phyloP scores from a whole-genome alignment of 1,140 invertebrate species.

The Drosophila sulfurigaster region DNA sequence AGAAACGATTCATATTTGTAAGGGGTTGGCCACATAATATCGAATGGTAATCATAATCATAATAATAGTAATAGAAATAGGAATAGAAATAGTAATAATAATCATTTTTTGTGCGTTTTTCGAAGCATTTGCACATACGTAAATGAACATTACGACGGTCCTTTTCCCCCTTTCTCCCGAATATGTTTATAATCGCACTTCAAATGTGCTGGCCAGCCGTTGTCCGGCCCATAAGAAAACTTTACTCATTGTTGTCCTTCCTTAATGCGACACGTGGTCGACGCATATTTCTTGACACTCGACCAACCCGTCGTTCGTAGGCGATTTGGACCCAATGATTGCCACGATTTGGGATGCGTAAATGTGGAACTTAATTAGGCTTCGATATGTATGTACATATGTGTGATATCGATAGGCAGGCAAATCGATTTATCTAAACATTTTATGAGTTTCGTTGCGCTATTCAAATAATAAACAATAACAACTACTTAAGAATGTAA shows the following conservation, averaged over 20 bases:
- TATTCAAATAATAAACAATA: slow-evolving; percentile 40
- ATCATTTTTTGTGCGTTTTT: slow-evolving; percentile 74
- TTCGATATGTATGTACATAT: slow-evolving; percentile 5
- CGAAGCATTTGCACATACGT: slow-evolving; percentile 77
- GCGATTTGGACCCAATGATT: slow-evolving; percentile 65
- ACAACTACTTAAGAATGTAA: slow-evolving; percentile 43
- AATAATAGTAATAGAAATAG: slow-evolving; percentile 76
- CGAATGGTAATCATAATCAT: slow-evolving; percentile 82
- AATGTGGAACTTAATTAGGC: slow-evolving; percentile 34
- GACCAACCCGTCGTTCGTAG: not conserved
- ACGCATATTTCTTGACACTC: slow-evolving; percentile 69
- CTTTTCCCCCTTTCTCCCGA: slow-evolving; percentile 14
- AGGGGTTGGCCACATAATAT: slow-evolving; percentile 64
- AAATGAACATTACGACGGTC: slow-evolving; percentile 63
- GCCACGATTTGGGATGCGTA: slow-evolving; percentile 37
- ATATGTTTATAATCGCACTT: slow-evolving; percentile 79
- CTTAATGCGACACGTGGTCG: slow-evolving; percentile 76
- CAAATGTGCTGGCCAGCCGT: slow-evolving; percentile 55
- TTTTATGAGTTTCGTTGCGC: slow-evolving; percentile 67
- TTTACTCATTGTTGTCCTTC: slow-evolving; percentile 27
- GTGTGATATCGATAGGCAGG: slow-evolving; percentile 41
- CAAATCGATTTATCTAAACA: not conserved
- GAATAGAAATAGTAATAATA: slow-evolving; percentile 74
- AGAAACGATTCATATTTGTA: slow-evolving; percentile 73
- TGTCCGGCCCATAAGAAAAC: slow-evolving; percentile 37